Conservation (phyloP, 2,888 invertebrate species). For the Nephrotoma flavescens region DNA sequence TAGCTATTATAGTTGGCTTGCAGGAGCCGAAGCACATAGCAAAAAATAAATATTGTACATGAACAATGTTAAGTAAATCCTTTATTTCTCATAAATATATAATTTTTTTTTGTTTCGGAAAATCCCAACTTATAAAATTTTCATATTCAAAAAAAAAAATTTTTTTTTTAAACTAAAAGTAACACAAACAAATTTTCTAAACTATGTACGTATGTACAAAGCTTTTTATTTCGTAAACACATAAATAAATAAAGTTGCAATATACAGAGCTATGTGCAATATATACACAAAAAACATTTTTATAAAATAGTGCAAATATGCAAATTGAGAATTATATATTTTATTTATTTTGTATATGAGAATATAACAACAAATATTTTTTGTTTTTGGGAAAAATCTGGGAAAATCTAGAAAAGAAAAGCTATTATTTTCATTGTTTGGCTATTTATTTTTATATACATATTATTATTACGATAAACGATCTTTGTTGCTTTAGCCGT, state of each 20-base stretch:
- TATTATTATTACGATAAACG: neutral
- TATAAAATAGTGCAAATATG: neutral
- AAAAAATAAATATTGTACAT: neutral
- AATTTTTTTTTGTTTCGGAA: neutral
- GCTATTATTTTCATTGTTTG: neutral
- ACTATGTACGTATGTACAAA: neutral
- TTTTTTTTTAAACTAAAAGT: neutral
- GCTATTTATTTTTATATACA: neutral
- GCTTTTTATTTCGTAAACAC: neutral
- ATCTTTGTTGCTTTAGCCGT: neutral
- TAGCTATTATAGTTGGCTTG: neutral
- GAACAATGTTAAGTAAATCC: slow-evolving; percentile 1
- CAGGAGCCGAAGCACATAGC: neutral
- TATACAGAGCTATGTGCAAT: neutral
- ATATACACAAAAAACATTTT: neutral
- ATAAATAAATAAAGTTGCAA: neutral
- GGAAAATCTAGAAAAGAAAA: neutral
- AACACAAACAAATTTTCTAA: neutral
- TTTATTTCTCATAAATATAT: slow-evolving; percentile 1
- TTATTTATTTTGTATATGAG: neutral
- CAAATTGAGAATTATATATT: neutral
- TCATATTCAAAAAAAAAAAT: neutral
- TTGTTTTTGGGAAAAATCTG: neutral
- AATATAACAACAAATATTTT: neutral
- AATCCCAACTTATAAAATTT: slow-evolving; percentile 1